Base-by-base conservation (phyloP, 2,888 invertebrate species). In the Cryptocephalus moraei region DNA sequence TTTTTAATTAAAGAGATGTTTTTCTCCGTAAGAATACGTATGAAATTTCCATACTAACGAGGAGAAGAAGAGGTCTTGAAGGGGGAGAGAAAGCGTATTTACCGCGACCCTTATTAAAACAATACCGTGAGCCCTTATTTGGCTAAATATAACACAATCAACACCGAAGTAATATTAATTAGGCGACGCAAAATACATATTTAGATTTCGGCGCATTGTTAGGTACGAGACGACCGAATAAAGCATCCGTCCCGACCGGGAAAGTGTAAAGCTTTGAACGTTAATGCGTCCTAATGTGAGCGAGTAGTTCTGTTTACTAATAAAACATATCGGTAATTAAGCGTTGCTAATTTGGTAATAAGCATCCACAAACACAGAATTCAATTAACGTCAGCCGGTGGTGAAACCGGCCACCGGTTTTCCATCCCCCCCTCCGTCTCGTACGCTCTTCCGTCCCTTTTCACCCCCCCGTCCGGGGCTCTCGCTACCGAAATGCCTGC, bases 321-420 rank as follows among this genome's bases (percentile, higher is more conserved):
- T 69, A 69, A 69, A 70, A 69, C 69, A 69, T 68, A 67, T 68
- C 62, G 68, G 69, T 69, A 69, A 70, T 70, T 70, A 70, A 70
- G 68, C 69, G 70, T 67, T 65, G 68, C 70, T 70, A 70, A 70
- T 70, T 70, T 67, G 68, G 66, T 69, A 69, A 70, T 70, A 69
- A 70, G 70, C 68, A 68, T 69, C 67, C 69, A 65, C 69, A 69
- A 69, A 70, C 68, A 68, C 66, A 65, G 69, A 67, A 70, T 69
- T 69, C 68, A 70, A 69, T 70, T 70, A 67, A 62, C 63, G 66
- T 63, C 64, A 22, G 22, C 22, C 22, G 22, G 22, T 22, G 22
- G 22, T 22, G 22, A 22, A 22, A 6, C 22, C 22, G 22, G 22
- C 22, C 22, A 22, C 22, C 22, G 22, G 22, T 22, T 22, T 22